Base-by-base conservation (phyloP, 1,140 invertebrate genomes). In the Lerema accius region DNA sequence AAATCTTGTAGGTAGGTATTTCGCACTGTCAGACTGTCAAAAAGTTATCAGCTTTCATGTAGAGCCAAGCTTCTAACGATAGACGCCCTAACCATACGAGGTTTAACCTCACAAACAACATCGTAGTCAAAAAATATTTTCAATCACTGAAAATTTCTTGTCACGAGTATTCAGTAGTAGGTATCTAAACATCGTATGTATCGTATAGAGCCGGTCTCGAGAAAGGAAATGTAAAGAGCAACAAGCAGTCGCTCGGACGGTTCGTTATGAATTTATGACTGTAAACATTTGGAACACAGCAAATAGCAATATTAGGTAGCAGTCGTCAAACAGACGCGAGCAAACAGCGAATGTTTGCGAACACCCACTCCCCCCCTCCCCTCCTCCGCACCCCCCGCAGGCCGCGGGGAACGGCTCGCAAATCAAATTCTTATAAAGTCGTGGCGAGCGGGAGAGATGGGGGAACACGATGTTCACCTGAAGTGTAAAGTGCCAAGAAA, bases 221-320 rank as follows among this genome's bases (percentile, higher is more conserved):
- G 19, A 5, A 23, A 23, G 19, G 2, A 23, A 5, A 23, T 5
- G 42, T 23, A 13, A 7, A 26, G 15, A 56, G 51, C 51, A 42
- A 56, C 51, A 56, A 56, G 48, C 51, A n/a, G 46, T n/a, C 45
- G 39, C 48, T n/a, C n/a, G 42, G 23, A 42, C 51, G 46, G 56
- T 59, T 73, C 63, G 67, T 73, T 73, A 73, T 73, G 67, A 73
- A 73, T 73, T 66, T 73, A 73, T 73, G 71, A 73, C 62, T 56
- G 71, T 67, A 65, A 73, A 70, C 61, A 73, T 39, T 46, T 26
- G 40, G 49, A 28, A 40, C 65, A 51, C 23, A 49, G 60, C 55
- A 69, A 72, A 69, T 59, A 69, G 56, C 59, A 71, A 71, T 71
- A 71, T 71, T 71, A 71, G 62, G 65, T 63, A 69, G 67, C 45